Evolutionary conservation across 2,797 vertebrate species (phyloP), one percentile per base, ranked within the genome.

Genomic region (Amblyopsis hoosieri): DNA sequence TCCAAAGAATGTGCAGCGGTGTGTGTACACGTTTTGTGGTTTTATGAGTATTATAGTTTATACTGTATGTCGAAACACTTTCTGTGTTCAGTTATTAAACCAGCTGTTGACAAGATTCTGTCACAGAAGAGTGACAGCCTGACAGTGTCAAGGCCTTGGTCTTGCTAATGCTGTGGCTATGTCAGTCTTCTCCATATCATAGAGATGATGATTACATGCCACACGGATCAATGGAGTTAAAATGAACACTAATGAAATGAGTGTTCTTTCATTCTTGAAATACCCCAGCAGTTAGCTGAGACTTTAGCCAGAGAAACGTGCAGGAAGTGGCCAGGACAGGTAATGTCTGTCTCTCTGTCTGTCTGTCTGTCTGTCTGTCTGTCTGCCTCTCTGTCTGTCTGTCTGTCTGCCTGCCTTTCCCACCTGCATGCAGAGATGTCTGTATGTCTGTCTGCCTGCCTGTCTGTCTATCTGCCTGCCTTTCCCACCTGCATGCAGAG

Each of bases 181-280:
- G 23, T 46, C 14, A 4, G 10, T 54, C 60, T 64, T 48, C 56
- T 1, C 37, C 6, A 77, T 78, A 74, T 71, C 76, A 74, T 67
- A 66, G 66, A 50, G 46, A 62, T 54, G 52, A 50, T 53, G 58
- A 42, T 15, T 1, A 62, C 54, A 14, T 60, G 37, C 23, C 15
- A 15, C 57, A 49, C 19, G 55, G 49, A 37, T 56, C 49, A 15
- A 49, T 72, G 54, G 63, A 67, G 53, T 77, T 12, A 53, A 69
- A 55, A 67, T 55, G 15, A 77, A 56, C 59, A 31, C 10, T 2
- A 52, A 65, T 61, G 3, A 3, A 3, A 23, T 23, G 3, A 23
- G 23, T 23, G 3, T 51, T 72, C 67, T 62, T 45, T 47, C 57
- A 23, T 57, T 11, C 11, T 58, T 11, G 37, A 23, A 3, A 3